Evolutionary conservation across 2,113 vertebrate species (phyloP), one percentile per base, ranked within the genome.

Genomic region (Periophthalmodon schlosseri): DNA sequence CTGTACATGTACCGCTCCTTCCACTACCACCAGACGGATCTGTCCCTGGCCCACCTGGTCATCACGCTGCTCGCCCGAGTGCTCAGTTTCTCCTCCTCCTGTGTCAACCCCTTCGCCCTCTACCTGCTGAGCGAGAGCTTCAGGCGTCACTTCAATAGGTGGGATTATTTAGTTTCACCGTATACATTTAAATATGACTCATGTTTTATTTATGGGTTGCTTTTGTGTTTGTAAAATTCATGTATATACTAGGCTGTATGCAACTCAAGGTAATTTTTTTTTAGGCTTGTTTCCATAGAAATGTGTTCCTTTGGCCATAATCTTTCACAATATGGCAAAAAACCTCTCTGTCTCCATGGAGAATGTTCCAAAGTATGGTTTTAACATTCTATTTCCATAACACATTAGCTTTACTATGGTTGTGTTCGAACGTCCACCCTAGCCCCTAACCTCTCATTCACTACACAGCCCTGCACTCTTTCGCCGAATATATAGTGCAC

Each of bases 1-100:
- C 92, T 98, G 4, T 98, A 98, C 89, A 91, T 98, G 95, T 98
- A 98, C 81, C 93, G 96, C 57, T 96, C 96, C 81, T 98, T 98
- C 87, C 94, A 96, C 81, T 96, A 97, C 82, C 92, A 85, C 10
- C 87, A 95, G 88, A 94, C 95, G 18, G 96, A 97, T 70, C 88
- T 94, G 13, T 98, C 97, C 0, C 85, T 95, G 65, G 92, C 92
- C 24, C 97, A 98, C 78, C 95, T 98, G 80, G 50, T 97, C 67
- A 82, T 95, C 82, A 97, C 96, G 0, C 91, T 98, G 76, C 88
- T 97, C 69, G 94, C 96, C 52, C 81, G 96, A 8, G 94, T 97
- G 68, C 92, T 98, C 75, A 98, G 96, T 83, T 98, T 98, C 93
- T 96, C 94, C 84, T 96, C 95, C 74, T 98, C 96, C 70, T 98